Conservation (phyloP, 2,888 invertebrate species). For the Dicycla oo region DNA sequence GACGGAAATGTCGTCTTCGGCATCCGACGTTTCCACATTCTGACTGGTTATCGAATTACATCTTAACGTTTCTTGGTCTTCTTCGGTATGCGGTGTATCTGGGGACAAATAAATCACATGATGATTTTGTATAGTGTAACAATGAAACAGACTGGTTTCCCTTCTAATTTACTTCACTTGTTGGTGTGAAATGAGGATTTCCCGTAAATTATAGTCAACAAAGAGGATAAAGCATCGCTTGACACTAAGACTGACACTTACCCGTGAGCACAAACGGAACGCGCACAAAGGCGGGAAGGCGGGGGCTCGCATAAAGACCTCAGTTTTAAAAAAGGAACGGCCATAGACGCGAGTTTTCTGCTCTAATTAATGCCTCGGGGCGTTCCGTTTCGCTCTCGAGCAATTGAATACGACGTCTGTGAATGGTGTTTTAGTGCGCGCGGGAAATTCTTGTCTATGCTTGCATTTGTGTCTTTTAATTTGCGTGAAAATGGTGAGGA, state of each 20-base stretch:
- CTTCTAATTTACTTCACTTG: slow-evolving; percentile 21
- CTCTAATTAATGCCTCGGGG: slow-evolving; percentile 90
- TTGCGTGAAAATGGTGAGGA: slow-evolving; percentile 88
- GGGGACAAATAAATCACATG: slow-evolving; percentile 59
- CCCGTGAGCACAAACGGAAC: slow-evolving; percentile 77
- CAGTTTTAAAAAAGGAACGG: slow-evolving; percentile 87
- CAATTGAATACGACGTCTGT: slow-evolving; percentile 85
- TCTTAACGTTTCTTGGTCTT: slow-evolving; percentile 71
- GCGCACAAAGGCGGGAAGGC: slow-evolving; percentile 84
- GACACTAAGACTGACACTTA: slow-evolving; percentile 84
- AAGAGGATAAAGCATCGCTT: slow-evolving; percentile 79
- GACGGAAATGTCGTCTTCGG: slow-evolving; percentile 86
- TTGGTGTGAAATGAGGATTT: slow-evolving; percentile 52
- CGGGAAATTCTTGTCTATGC: slow-evolving; percentile 83
- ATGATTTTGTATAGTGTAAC: neutral
- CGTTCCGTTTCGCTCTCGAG: slow-evolving; percentile 87
- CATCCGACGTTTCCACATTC: slow-evolving; percentile 79
- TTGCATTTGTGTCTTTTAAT: slow-evolving; percentile 88
- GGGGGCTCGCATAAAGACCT: slow-evolving; percentile 83
- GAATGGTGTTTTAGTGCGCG: slow-evolving; percentile 88
- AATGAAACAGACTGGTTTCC: neutral
- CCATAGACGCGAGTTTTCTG: slow-evolving; percentile 86
- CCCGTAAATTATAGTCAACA: slow-evolving; percentile 70
- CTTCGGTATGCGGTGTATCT: slow-evolving; percentile 76
- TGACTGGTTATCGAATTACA: slow-evolving; percentile 75